Evolutionary conservation across 2,888 invertebrate species (phyloP), one percentile per base, ranked within the genome.

Genomic region (Beris morrisii): DNA sequence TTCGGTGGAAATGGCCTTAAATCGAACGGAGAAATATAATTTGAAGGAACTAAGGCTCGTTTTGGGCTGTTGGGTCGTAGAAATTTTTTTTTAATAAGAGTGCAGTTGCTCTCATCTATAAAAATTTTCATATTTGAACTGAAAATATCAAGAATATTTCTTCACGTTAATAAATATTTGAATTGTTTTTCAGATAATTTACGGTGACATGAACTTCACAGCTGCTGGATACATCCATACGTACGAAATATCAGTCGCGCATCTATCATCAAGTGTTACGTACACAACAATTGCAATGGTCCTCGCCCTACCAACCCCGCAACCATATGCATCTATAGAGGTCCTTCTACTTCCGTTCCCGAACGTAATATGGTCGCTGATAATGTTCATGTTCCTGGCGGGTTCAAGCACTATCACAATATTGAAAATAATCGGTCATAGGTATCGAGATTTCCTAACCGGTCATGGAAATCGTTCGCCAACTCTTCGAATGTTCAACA

Each of bases 321-420:
- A 15, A 53, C 50, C 46, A 15, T 64, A 67, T n/a, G 54, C 67
- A 12, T 58, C 69, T 4, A 64, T 69, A 12, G 57, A 68, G 28
- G 68, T 68, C 57, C 31, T 69, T 22, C 58, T 68, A 22, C 22
- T 66, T 9, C 59, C 67, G 13, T 69, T 69, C 44, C 11, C 45
- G 4, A 30, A 55, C 1, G 15, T 15, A 1, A 45, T 68, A 31
- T 69, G 69, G 69, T 32, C 31, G 7, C 13, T 65, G 4, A 44
- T 66, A 7, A 28, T 46, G 7, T 13, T 28, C 7, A 32, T 56
- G 0, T 66, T 64, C 30, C 5, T 43, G 1, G 9, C 44, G 4
- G 55, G 54, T 7, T 28, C 57, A 0, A 9, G 12, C 1, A 4
- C 63, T 4, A 22, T 68, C 13, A 5, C 46, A 11, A 12, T 59